Evolutionary conservation across 2,113 vertebrate genomes (phyloP).

Genomic region (Puffinus mauretanicus): DNA sequence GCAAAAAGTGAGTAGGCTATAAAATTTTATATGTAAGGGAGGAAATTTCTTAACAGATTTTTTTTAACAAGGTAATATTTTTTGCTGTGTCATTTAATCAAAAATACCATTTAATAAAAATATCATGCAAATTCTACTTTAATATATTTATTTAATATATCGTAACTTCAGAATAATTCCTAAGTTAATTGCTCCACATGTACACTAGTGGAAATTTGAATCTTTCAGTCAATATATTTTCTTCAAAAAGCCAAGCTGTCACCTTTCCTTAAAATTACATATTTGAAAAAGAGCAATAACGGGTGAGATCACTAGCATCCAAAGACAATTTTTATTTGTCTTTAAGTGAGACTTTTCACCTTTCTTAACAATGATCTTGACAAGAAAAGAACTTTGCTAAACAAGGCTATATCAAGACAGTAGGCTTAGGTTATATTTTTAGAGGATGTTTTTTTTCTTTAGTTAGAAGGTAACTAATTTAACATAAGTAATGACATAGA

Average conservation of each 20-base stretch:
- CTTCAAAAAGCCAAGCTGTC: neutral
- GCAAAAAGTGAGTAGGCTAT: conserved; percentile 79
- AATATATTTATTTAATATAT: neutral
- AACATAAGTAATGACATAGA: neutral
- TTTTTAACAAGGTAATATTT: neutral
- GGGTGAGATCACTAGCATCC: neutral
- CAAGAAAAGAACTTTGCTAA: neutral
- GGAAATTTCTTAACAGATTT: neutral
- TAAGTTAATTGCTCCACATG: neutral
- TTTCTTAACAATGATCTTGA: neutral
- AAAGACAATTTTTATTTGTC: neutral
- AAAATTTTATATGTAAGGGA: neutral
- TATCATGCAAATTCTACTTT: neutral
- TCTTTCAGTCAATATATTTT: neutral
- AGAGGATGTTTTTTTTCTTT: neutral
- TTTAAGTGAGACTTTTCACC: neutral
- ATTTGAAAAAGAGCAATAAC: neutral
- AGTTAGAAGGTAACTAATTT: neutral
- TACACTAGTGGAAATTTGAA: neutral
- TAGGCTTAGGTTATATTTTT: neutral
- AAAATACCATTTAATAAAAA: neutral
- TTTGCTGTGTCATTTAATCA: neutral
- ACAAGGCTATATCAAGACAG: neutral
- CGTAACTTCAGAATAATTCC: neutral
- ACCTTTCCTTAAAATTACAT: neutral